Evolutionary conservation across 2,797 vertebrate species (phyloP).

Genomic region (Phataginus tetradactyla): DNA sequence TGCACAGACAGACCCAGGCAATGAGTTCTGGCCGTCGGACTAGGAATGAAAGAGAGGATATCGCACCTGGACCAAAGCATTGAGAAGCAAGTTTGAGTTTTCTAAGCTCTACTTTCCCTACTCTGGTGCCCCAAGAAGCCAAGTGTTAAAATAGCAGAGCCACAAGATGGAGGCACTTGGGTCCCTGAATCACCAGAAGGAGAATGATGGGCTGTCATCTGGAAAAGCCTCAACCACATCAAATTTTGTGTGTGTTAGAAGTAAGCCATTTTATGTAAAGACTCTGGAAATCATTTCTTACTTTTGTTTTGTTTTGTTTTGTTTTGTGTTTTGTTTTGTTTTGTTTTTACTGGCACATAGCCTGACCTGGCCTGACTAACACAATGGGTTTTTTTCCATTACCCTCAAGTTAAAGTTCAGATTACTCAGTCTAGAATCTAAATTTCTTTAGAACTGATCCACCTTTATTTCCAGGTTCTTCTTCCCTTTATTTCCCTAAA

Average conservation of each 20-base stretch:
- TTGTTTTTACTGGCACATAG: neutral
- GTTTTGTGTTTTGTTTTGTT: neutral
- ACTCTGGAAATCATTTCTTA: neutral
- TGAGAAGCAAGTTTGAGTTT: neutral
- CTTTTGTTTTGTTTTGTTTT: neutral
- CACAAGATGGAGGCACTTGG: neutral
- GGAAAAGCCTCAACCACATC: neutral
- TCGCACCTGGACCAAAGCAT: neutral
- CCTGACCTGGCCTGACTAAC: neutral
- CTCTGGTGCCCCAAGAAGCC: neutral
- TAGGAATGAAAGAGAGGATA: neutral
- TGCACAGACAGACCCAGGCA: neutral
- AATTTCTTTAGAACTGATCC: neutral
- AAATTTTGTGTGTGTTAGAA: neutral
- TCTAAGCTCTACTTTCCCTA: neutral
- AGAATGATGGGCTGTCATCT: neutral
- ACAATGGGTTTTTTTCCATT: neutral
- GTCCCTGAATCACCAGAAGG: neutral
- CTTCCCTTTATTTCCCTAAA: neutral
- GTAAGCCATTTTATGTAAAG: neutral
- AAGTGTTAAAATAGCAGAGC: neutral
- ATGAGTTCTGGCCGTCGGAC: neutral
- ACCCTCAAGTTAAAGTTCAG: neutral
- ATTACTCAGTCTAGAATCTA: neutral
- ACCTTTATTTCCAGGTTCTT: constrained; percentile 20